Percentiles rank a stretch among this genome's conserved stretches.
Conservation (phyloP, 2,888 invertebrate genomes). For the Oeneis ivallda region DNA sequence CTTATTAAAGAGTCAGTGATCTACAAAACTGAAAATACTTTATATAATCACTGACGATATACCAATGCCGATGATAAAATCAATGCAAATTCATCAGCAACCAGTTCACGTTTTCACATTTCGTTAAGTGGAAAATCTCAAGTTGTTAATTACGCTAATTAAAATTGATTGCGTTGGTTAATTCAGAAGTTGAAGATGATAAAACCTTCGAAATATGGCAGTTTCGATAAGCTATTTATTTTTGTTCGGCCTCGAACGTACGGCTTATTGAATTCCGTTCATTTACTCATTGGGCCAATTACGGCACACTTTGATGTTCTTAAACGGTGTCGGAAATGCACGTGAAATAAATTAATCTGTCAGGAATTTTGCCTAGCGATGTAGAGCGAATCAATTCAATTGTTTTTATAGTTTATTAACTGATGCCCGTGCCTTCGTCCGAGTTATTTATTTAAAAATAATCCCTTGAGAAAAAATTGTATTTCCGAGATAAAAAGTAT, state of each 20-base stretch:
- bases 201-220: slow-evolving; percentile 35
- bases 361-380: slow-evolving; percentile 53
- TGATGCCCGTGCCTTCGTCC: no score
- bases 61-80: background rate
- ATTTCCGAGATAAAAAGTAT: no score
- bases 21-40: no score
- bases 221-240: slow-evolving; percentile 40
- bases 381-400: slow-evolving; percentile 55
- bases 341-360: slow-evolving; percentile 74
- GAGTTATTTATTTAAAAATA: no score
- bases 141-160: slow-evolving; percentile 16
- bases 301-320: slow-evolving; percentile 72
- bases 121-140: slow-evolving; percentile 2
- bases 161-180: slow-evolving; percentile 21
- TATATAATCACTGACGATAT: background rate
- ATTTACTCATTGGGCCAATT: slow-evolving; percentile 62
- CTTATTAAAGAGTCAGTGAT: background rate
- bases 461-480: no score
- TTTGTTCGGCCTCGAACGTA: slow-evolving; percentile 34
- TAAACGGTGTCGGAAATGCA: slow-evolving; percentile 69
- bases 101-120: background rate
- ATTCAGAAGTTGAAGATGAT: slow-evolving; percentile 25
- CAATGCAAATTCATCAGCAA: background rate
- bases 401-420: no score
- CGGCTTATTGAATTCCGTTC: slow-evolving; percentile 49